Evolutionary conservation across 2,888 invertebrate genomes (phyloP).

Genomic region (Phorcus lineatus): DNA sequence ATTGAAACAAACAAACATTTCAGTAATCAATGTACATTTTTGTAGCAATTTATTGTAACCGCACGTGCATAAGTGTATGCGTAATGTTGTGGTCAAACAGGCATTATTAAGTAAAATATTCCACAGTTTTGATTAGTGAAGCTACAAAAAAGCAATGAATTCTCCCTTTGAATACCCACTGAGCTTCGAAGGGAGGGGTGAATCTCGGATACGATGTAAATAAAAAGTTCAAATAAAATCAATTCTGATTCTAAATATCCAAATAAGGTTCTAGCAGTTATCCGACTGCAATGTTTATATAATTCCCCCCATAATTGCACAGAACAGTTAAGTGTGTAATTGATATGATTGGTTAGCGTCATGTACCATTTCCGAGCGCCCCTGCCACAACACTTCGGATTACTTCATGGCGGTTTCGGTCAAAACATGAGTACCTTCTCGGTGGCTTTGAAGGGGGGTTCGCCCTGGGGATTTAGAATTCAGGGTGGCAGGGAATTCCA

Average conservation of each 20-base stretch:
- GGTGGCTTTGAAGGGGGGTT: slow-evolving; percentile 86
- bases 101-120: too few relatives aligned
- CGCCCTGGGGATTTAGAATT: slow-evolving; percentile 93
- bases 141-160: neutral
- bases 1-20: neutral
- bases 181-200: neutral
- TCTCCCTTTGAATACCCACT: neutral
- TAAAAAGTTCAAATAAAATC: neutral
- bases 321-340: too few relatives aligned
- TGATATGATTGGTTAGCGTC: neutral
- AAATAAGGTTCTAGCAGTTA: too few relatives aligned
- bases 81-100: too few relatives aligned
- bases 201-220: neutral
- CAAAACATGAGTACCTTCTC: slow-evolving; percentile 67
- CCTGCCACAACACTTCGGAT: slow-evolving; percentile 24
- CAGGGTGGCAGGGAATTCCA: slow-evolving; percentile 88
- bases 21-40: too few relatives aligned
- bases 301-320: too few relatives aligned
- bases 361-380: neutral
- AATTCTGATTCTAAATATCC: too few relatives aligned
- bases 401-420: slow-evolving; percentile 58
- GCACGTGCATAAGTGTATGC: too few relatives aligned
- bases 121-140: neutral
- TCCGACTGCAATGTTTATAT: too few relatives aligned
- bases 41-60: too few relatives aligned